A percentile compares a stretch with the other conserved stretches of the same genome.
Evolutionary conservation across 2,113 vertebrate species (phyloP).

Genomic region (Nothoprocta perdicaria): DNA sequence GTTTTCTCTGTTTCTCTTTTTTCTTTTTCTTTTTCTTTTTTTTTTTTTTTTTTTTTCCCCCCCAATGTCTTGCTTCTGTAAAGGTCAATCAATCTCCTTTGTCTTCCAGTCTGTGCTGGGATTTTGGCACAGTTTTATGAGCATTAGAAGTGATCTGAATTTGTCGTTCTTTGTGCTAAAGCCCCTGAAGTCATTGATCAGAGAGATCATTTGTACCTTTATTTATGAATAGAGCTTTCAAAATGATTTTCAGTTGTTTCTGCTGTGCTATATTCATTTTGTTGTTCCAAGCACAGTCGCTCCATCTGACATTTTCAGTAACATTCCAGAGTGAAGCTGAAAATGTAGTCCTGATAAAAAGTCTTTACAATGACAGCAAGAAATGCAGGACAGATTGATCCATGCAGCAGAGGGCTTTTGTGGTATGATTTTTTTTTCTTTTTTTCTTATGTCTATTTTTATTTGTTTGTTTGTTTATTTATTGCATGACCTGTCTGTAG

Average conservation of each 20-base stretch:
- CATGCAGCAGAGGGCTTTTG: neutral
- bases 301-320: neutral
- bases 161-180: neutral
- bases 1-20: neutral
- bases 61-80: neutral
- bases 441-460: too few species aligned
- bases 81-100: slow-evolving; percentile 2
- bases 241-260: neutral
- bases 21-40: too few species aligned
- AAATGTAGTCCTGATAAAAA: neutral
- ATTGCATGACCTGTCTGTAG: neutral
- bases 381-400: neutral
- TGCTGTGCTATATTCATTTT: neutral
- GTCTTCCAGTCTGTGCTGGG: neutral
- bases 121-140: neutral
- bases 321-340: neutral
- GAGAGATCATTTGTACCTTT: slow-evolving; percentile 14
- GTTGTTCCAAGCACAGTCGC: neutral
- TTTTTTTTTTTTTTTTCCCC: neutral
- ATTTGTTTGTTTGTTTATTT: neutral
- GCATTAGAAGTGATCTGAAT: neutral
- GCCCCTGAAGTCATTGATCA: neutral
- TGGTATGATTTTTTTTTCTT: neutral
- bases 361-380: neutral
- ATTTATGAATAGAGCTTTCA: neutral